Conservation (phyloP, 92 coral and sea anemone species). For the Epizoanthus scotinus region DNA sequence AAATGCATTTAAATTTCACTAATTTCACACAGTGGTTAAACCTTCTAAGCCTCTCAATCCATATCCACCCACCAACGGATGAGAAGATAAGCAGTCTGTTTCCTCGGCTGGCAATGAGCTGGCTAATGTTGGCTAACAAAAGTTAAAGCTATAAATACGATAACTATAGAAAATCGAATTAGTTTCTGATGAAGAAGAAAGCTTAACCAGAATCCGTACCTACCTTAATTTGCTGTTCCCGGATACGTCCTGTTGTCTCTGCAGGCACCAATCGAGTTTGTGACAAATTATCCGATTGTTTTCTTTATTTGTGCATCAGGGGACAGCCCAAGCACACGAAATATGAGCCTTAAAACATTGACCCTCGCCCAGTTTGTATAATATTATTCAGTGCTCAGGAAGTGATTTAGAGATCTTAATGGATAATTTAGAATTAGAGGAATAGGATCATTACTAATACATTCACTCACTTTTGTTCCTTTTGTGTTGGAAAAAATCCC, state of each 20-base stretch:
- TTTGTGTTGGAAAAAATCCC: too few species aligned
- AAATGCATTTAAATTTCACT: background rate
- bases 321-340: background rate
- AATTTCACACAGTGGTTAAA: background rate
- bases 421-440: background rate
- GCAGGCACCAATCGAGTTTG: background rate
- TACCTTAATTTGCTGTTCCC: background rate
- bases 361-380: background rate
- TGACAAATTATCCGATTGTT: background rate
- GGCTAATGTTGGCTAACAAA: background rate
- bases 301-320: background rate
- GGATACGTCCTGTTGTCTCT: too few species aligned
- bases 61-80: slow-evolving; percentile 3
- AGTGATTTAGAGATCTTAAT: slow-evolving; percentile 8
- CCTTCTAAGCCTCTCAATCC: background rate
- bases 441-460: too few species aligned
- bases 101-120: background rate
- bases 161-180: background rate
- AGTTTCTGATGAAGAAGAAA: background rate
- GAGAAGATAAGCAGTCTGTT: background rate
- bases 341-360: slow-evolving; percentile 5
- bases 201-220: background rate
- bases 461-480: too few species aligned
- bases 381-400: slow-evolving; percentile 15
- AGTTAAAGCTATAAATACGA: background rate